Conservation (phyloP, 2,888 invertebrate genomes). For the Metacarcinus magister region DNA sequence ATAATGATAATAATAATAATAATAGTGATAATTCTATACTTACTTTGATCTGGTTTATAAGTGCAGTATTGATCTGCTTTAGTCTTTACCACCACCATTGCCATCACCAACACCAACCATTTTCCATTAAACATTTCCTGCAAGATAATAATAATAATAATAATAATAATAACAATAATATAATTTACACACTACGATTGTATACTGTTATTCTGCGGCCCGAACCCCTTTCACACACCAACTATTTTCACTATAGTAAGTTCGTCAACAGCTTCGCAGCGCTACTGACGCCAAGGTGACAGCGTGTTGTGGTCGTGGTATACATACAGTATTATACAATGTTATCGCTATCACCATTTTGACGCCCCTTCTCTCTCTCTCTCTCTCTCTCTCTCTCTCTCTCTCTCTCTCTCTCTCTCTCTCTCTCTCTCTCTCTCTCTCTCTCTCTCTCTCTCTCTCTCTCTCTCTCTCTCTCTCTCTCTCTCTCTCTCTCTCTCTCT, state of each 20-base stretch:
- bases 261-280: background rate
- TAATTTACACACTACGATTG: no score
- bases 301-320: background rate
- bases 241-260: background rate
- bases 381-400: slow-evolving; percentile 42
- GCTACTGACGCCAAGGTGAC: background rate
- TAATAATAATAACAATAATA: background rate
- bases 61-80: background rate
- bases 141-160: background rate
- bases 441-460: background rate
- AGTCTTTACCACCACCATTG: background rate
- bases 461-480: background rate
- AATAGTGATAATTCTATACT: background rate
- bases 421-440: slow-evolving; percentile 55
- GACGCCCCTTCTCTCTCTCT: slow-evolving; percentile 42
- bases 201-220: no score
- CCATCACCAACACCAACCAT: background rate
- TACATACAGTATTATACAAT: no score
- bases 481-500: background rate
- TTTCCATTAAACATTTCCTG: background rate
- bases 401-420: slow-evolving; percentile 64
- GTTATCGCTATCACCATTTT: slow-evolving; percentile 62
- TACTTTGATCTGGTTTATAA: background rate
- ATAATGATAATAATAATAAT: background rate
- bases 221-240: background rate